A percentile compares a stretch with the other conserved stretches of the same genome.
These are phyloP conservation scores for Gadopsis bispinosus DNA, from an alignment of 2,797 vertebrate genomes.

Conservation along the genomic window DNA sequence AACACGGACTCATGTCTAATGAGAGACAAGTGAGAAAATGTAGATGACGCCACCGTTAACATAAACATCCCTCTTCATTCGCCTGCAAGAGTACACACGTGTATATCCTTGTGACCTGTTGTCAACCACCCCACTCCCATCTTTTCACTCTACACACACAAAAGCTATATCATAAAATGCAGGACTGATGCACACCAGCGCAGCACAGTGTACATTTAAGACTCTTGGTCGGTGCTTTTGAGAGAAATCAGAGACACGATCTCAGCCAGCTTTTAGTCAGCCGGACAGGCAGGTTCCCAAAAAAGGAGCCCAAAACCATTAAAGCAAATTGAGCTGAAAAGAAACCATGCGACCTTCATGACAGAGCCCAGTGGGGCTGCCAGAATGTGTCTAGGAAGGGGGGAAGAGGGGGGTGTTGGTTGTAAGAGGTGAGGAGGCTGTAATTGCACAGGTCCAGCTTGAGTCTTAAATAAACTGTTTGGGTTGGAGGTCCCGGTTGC, in stretches of 20 bases:
- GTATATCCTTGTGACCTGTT: conserved; percentile 14
- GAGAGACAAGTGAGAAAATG: conserved; percentile 48
- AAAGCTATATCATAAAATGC: conserved; percentile 39
- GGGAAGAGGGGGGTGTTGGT: not conserved
- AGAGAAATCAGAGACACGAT: conserved; percentile 49
- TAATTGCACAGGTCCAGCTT: conserved; percentile 47
- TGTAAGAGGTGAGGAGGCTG: conserved; percentile 30
- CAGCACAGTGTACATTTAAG: conserved; percentile 35
- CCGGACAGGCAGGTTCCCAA: conserved; percentile 53
- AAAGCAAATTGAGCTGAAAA: conserved; percentile 59
- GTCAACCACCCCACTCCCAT: not conserved
- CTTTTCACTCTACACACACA: not conserved
- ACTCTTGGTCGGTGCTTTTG: conserved; percentile 33
- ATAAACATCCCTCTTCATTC: conserved; percentile 67
- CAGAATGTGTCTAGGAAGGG: not conserved
- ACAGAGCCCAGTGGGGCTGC: conserved; percentile 35
- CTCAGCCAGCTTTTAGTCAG: conserved; percentile 34
- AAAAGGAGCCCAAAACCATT: conserved; percentile 66
- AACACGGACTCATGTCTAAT: conserved; percentile 46
- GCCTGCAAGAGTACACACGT: conserved; percentile 9
- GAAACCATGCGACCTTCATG: conserved; percentile 20
- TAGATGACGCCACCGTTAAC: conserved; percentile 61
- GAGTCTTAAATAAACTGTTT: conserved; percentile 75
- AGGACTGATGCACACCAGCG: conserved; percentile 46
- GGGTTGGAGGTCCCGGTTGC: conserved; percentile 60